Evolutionary conservation across 2,113 vertebrate genomes (phyloP), one percentile per base, ranked within the genome.

Genomic region (Diglossa brunneiventris): DNA sequence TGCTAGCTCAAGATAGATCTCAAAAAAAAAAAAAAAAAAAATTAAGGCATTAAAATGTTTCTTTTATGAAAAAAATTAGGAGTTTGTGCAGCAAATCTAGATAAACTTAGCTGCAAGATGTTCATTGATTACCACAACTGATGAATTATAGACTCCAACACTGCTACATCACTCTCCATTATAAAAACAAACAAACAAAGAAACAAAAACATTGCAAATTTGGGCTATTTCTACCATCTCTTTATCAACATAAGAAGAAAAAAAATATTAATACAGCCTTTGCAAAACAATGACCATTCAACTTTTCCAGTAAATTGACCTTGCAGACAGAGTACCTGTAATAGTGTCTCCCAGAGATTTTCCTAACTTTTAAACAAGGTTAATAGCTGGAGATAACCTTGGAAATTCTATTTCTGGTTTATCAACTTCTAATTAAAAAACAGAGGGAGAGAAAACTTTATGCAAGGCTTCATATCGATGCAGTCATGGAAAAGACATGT

Each of bases 381-480:
- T 53, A 70, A 15, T 6, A 75, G 7, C 7, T 85, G 13, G 19
- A 73, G 17, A 50, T 33, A 55, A 68, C 37, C 76, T 10, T 61
- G n/a, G 21, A 75, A 79, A 61, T 47, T 9, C 41, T 50, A 17
- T 50, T 81, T 77, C 41, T 56, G 41, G 14, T 22, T 80, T 61
- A 69, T 33, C 14, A 47, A 44, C 13, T 5, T 75, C 10, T 37
- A 76, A 63, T 70, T 30, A 35, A 66, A 46, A n/a, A 18, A 26
- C 0, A n/a, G 24, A 74, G 8, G 15, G 31, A 49, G 1, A 44
- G 15, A 37, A 28, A 75, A 2, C 8, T 22, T 27, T 13, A 44
- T 31, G 22, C 21, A 72, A 59, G 30, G 35, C 6, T 72, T 67
- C 7, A 17, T 41, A 49, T 9, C 49, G 22, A 61, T 21, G 4